Evolutionary conservation across 2,797 vertebrate species (phyloP), one percentile per base, ranked within the genome.

Genomic region (Sebastes diaconus): DNA sequence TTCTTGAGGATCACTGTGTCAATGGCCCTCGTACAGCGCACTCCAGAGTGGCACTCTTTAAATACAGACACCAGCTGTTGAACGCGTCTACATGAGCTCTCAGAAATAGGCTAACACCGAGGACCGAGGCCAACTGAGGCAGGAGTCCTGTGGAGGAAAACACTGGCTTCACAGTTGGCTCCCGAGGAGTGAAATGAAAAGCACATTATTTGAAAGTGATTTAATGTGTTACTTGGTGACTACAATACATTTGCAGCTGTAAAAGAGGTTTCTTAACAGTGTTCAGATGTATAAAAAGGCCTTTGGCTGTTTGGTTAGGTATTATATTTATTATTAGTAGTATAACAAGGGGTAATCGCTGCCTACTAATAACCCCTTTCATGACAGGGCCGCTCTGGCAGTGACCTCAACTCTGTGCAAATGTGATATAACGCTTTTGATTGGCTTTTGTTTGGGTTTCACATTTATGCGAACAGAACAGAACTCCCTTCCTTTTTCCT

Each of bases 11-110:
- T 94, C 93, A 92, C 83, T 88, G 90, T 94, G 90, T 94, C 92
- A 93, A 87, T 93, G 92, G 88, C 85, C 84, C 91, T 90, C 87
- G 58, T 84, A 73, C 84, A 72, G 84, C 89, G 85, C 87, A 84
- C 90, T 91, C 86, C 85, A 80, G 76, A 78, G 86, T 83, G 86
- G 69, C 78, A 84, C 92, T 90, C 88, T 93, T 94, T 93, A 93
- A 94, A 94, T 93, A 94, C 92, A 88, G 90, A 93, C 85, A 90
- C 84, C 94, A 93, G 92, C 92, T 95, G 94, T 81, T 92, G 87
- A 88, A 82, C 24, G 39, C 70, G 68, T 87, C 90, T 76, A 84
- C 74, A 77, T 58, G 46, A 90, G 87, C 84, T 54, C 84, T 88
- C 81, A 85, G 85, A 92, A 92, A 92, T 87, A 89, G 88, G 88